Percentiles rank a stretch among this genome's conserved stretches.
Conservation (phyloP, 2,113 vertebrate species). For the Chionomys nivalis region DNA sequence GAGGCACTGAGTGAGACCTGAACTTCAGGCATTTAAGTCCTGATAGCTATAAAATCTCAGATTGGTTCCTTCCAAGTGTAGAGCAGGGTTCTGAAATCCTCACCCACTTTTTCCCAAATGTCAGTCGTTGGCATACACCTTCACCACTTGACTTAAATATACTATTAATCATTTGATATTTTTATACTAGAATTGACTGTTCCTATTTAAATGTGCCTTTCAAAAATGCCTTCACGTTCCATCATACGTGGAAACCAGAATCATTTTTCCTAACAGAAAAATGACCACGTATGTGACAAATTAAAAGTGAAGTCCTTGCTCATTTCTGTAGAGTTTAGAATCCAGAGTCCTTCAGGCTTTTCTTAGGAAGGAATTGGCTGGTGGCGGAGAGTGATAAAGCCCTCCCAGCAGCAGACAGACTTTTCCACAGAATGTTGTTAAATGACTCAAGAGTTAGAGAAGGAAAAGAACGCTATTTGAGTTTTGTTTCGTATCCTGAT, state of each 20-base stretch:
- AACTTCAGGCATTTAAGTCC: background rate
- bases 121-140: background rate
- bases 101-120: slow-evolving; percentile 52
- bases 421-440: background rate
- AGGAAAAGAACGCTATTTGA: background rate
- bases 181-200: background rate
- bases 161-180: background rate
- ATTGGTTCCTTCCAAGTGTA: background rate
- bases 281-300: background rate
- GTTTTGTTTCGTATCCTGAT: background rate
- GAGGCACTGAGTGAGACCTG: background rate
- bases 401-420: background rate
- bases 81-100: slow-evolving; percentile 82
- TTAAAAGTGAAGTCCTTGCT: background rate
- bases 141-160: background rate
- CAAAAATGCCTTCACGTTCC: background rate
- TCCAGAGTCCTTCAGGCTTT: background rate
- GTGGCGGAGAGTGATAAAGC: background rate
- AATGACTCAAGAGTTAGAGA: background rate
- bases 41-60: background rate
- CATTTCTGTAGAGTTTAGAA: background rate
- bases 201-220: background rate
- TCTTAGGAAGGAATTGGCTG: background rate
- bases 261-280: background rate
- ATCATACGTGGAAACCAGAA: background rate